Evolutionary conservation across 1,140 invertebrate species (phyloP), one percentile per base, ranked within the genome.

Genomic region (Orussus abietinus): DNA sequence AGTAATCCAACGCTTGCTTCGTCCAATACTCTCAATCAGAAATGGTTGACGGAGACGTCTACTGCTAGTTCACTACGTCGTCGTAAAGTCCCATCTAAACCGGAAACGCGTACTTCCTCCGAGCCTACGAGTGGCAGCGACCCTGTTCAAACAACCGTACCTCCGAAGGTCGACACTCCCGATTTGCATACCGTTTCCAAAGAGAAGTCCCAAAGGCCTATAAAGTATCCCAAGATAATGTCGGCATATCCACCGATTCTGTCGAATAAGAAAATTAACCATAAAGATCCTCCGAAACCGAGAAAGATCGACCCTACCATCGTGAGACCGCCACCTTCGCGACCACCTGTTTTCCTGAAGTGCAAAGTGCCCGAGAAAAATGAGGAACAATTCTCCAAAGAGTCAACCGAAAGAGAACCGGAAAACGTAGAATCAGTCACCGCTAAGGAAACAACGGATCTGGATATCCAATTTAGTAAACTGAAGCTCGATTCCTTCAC

Each of bases 381-480:
- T 45, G 17, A 35, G 18, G n/a, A n/a, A n/a, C n/a, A n/a, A n/a
- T 5, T 18, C 11, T 39, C 30, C 9, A 38, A 38, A 38, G 34
- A 48, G 32, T 42, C 35, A 4, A 47, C 29, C n/a, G 33, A 14
- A 22, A 39, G 51, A 11, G 43, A 55, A 5, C 17, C 17, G 5
- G 17, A 42, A n/a, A n/a, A n/a, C n/a, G n/a, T n/a, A n/a, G n/a
- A 25, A 21, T 49, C 19, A 25, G 22, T 33, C 31, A 5, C 15
- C 13, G 31, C 31, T 9, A 33, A n/a, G 4, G 18, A 38, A 13
- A 55, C 55, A 10, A 69, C 69, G 0, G 75, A 76, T 51, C 49
- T 77, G 34, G 75, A 76, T 41, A 71, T 77, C 14, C 75, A 76
- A 17, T 53, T 71, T 32, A 51, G 49, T 34, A 36, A 58, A 6